phyloP scores from a whole-genome alignment of 2,888 invertebrate species.

The Hemicrepidius hirtus region DNA sequence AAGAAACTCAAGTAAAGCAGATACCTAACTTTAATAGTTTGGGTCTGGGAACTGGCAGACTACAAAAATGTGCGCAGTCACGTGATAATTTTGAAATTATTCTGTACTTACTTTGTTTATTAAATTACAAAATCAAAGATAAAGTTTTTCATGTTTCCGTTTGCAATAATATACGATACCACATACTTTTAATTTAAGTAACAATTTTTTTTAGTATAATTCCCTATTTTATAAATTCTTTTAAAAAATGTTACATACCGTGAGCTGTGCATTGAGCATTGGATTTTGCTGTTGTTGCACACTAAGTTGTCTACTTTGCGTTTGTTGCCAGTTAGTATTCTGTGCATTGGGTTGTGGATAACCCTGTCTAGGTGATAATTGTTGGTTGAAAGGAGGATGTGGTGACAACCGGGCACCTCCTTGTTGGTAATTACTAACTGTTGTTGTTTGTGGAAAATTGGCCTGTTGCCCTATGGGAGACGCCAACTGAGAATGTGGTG shows the following conservation, averaged over 20 bases:
- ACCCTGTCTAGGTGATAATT: slow-evolving; percentile 72
- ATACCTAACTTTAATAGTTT: too few species aligned
- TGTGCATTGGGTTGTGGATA: slow-evolving; percentile 59
- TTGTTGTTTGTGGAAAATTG: slow-evolving; percentile 65
- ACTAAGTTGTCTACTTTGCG: slow-evolving; percentile 77
- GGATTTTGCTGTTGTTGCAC: slow-evolving; percentile 89
- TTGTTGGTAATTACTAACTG: slow-evolving; percentile 66
- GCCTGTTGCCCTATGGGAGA: slow-evolving; percentile 68
- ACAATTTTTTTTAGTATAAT: too few species aligned
- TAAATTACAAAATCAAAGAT: too few species aligned
- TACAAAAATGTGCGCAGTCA: too few species aligned
- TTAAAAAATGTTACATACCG: slow-evolving; percentile 75
- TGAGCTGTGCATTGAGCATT: slow-evolving; percentile 90
- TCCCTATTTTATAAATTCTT: neutral
- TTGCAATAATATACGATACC: too few species aligned
- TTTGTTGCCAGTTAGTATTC: slow-evolving; percentile 68
- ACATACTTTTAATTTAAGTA: too few species aligned
- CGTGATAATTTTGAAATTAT: too few species aligned
- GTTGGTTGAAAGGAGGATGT: slow-evolving; percentile 75
- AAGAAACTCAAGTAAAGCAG: too few species aligned
- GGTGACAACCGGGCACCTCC: slow-evolving; percentile 75
- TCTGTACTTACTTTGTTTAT: too few species aligned
- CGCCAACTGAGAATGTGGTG: slow-evolving; percentile 72
- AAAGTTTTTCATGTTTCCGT: too few species aligned
- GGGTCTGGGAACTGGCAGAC: too few species aligned